These are phyloP conservation scores for Ancistrus triradiatus DNA, from an alignment of 2,113 vertebrate genomes.

Conservation along the genomic window DNA sequence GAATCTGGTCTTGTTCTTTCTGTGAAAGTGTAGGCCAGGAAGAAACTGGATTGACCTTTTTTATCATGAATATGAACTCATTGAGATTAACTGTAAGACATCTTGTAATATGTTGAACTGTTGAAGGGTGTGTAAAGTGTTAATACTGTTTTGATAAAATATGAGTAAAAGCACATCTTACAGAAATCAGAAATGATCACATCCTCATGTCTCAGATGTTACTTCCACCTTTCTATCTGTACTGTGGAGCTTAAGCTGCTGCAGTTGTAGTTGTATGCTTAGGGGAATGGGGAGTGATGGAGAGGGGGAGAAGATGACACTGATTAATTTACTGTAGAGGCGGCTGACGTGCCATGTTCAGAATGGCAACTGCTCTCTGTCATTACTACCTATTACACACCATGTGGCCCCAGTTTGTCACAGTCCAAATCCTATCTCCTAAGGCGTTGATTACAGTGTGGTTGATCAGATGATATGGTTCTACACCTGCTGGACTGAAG, in stretches of 20 bases:
- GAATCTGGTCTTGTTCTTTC: conserved; percentile 47
- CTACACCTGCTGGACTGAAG: conserved; percentile 39
- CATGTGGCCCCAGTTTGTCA: conserved; percentile 43
- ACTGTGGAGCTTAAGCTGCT: conserved; percentile 28
- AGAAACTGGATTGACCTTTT: too few species aligned
- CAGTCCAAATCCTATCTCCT: conserved; percentile 41
- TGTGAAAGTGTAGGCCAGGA: conserved; percentile 27
- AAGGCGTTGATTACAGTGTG: conserved; percentile 37
- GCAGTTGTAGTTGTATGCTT: not conserved
- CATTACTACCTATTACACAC: conserved; percentile 50
- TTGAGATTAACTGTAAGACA: too few species aligned
- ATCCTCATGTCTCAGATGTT: conserved; percentile 29
- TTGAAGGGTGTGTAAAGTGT: too few species aligned
- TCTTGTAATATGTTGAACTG: too few species aligned
- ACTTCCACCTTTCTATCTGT: conserved; percentile 42
- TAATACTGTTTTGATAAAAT: too few species aligned
- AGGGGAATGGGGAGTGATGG: not conserved
- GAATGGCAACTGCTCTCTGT: conserved; percentile 30
- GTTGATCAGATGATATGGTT: conserved; percentile 17
- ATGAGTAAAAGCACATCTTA: not conserved
- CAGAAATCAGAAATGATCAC: not conserved
- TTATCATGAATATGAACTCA: too few species aligned
- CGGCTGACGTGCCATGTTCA: conserved; percentile 13
- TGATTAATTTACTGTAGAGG: conserved; percentile 34
- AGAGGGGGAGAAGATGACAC: conserved; percentile 37